Base-by-base conservation (phyloP, 2,888 invertebrate genomes). In the Lingula anatina region DNA sequence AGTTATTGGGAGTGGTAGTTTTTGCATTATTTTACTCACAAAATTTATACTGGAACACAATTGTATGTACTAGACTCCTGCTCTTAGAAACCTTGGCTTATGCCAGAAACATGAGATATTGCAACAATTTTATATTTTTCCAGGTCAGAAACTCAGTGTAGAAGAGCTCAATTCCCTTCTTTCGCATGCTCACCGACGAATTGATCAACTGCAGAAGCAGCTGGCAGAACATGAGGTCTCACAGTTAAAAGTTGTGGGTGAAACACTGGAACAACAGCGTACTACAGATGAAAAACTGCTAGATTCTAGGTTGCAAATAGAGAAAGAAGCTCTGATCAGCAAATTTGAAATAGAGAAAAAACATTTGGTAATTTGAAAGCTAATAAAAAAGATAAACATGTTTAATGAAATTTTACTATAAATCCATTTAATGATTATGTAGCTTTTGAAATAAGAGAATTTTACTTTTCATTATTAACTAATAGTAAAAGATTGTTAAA, bases 101-200 rank as follows among this genome's bases (percentile, higher is more conserved):
- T 7, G 15, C 12, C 20, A 47, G 21, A 15, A 12, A 31, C 9
- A 9, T 31, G 15, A 12, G 31, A 31, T 12, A 31, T 31, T 31
- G 31, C 9, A 31, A 31, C 31, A 31, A 9, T 31, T 31, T 27
- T 39, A 15, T 21, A n/a, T 39, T 18, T 44, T 38, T 54, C 7
- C 49, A 71, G 71, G 67, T 36, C 63, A 62, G 36, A 82, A 83
- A 43, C 72, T 85, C 67, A 76, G 81, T 59, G 80, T 84, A 65
- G 82, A 83, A 9, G 85, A 89, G 57, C 79, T 90, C 60, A 89
- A 90, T 76, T 79, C 89, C 31, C 85, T 90, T 66, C 83, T 90
- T 24, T 80, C 88, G 35, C 87, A 90, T 66, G 86, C 89, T 44
- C 88, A 88, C 67, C 81, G 86, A 35, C 85, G 87, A 70, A 84